A percentile compares a stretch with the other conserved stretches of the same genome.
Conservation (phyloP, 1,140 invertebrate species). For the Lerema accius region DNA sequence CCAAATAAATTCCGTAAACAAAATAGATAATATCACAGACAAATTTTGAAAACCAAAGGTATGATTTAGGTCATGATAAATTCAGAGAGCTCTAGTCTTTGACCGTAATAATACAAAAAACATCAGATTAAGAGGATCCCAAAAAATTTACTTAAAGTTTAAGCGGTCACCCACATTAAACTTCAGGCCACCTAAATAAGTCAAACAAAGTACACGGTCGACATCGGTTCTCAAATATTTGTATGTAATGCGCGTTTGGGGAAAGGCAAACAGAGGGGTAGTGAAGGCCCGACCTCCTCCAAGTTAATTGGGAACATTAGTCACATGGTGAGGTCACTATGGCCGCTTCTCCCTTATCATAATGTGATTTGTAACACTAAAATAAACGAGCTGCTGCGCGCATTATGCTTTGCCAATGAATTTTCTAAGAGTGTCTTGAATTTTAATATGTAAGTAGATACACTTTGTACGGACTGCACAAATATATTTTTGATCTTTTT, state of each 20-base stretch:
- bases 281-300: constrained; percentile 37
- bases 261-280: constrained; percentile 47
- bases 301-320: constrained; percentile 56
- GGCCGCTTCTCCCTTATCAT: constrained; percentile 48
- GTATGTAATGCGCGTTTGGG: constrained; percentile 38
- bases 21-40: no score
- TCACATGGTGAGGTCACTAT: constrained; percentile 43
- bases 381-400: constrained; percentile 1
- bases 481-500: no score
- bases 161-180: constrained; percentile 24
- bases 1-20: no score
- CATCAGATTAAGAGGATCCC: neutral
- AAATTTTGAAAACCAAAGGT: no score
- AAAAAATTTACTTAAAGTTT: constrained; percentile 21
- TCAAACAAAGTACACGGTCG: constrained; percentile 25
- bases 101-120: neutral
- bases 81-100: no score
- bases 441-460: neutral
- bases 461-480: no score
- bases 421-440: neutral
- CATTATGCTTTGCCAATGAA: neutral
- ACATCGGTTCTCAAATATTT: constrained; percentile 39
- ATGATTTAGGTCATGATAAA: no score
- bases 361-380: constrained; percentile 50
- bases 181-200: constrained; percentile 18